Base-by-base conservation (phyloP, 2,113 vertebrate genomes). In the Tonatia bakeri region DNA sequence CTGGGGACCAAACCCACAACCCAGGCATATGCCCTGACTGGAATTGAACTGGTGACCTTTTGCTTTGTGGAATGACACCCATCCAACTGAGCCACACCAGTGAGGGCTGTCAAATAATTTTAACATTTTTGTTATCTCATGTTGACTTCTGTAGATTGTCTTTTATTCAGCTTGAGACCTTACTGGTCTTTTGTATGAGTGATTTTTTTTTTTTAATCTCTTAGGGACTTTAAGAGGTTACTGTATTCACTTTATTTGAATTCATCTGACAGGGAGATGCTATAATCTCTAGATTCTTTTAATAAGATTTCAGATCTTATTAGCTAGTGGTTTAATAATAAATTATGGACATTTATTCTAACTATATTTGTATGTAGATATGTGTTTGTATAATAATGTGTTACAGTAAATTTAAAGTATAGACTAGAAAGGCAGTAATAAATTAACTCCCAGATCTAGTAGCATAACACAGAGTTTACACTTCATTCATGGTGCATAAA, bases 261-360 rank as follows among this genome's bases (percentile, higher is more conserved):
- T 93, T 94, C 45, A 73, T 91, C 72, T 91, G 26, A 70, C 14
- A 87, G 67, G 7, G 13, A 64, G 13, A 10, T 17, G 26, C 43
- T 96, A 14, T 69, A 94, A 90, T 33, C 16, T 70, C 47, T 94
- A 91, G 24, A n/a, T 86, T 24, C 31, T 81, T 92, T 86, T 92
- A 92, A 59, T 72, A 56, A 90, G 20, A 40, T 90, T 79, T 97
- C 16, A 50, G 43, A 47, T 94, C 13, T 20, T 61, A 61, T 61
- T 90, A 43, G 26, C 38, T 76, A 80, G 54, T 84, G 28, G 26
- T 69, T 67, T 87, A 80, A 75, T 79, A 93, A 94, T 87, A 40
- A 92, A 36, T 82, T 77, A 36, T 36, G 94, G 40, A 47, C 64
- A 87, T 50, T 19, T 45, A 22, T 92, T 20, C 59, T 92, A 87